Conservation (phyloP, 2,888 invertebrate genomes). For the Drepana falcataria region DNA sequence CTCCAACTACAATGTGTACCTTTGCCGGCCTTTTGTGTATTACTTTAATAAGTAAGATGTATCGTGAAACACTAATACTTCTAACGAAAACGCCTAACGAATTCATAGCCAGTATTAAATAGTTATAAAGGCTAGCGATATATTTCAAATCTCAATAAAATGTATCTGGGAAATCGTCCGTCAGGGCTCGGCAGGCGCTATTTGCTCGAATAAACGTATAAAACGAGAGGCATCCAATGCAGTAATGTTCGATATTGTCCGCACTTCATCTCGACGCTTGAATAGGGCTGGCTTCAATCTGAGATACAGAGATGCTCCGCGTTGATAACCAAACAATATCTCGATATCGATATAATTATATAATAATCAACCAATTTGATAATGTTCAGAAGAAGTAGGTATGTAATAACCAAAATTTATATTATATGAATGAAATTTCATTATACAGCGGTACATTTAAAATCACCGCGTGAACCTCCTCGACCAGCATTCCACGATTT, state of each 20-base stretch:
- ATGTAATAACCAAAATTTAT: too few relatives aligned
- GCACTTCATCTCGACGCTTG: slow-evolving; percentile 47
- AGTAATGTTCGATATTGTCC: slow-evolving; percentile 36
- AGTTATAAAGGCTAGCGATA: neutral
- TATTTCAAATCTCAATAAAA: neutral
- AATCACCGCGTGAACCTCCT: neutral
- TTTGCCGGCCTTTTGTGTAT: too few relatives aligned
- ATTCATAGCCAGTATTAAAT: neutral
- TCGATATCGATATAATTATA: slow-evolving; percentile 7
- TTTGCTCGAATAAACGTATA: slow-evolving; percentile 9
- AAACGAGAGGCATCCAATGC: slow-evolving; percentile 10
- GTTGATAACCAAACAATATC: neutral
- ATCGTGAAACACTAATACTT: too few relatives aligned
- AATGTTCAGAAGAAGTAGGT: neutral
- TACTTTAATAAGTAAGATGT: too few relatives aligned
- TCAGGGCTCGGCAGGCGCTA: slow-evolving; percentile 20
- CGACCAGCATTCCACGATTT: neutral
- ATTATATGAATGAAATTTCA: too few relatives aligned
- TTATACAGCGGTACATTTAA: too few relatives aligned
- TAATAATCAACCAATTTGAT: neutral
- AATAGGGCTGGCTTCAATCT: slow-evolving; percentile 26
- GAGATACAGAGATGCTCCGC: neutral
- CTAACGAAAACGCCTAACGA: too few relatives aligned
- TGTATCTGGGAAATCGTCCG: slow-evolving; percentile 1
- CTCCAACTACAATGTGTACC: too few relatives aligned